These are phyloP conservation scores for Xenops minutus DNA, from an alignment of 2,797 vertebrate species.

Conservation along the genomic window DNA sequence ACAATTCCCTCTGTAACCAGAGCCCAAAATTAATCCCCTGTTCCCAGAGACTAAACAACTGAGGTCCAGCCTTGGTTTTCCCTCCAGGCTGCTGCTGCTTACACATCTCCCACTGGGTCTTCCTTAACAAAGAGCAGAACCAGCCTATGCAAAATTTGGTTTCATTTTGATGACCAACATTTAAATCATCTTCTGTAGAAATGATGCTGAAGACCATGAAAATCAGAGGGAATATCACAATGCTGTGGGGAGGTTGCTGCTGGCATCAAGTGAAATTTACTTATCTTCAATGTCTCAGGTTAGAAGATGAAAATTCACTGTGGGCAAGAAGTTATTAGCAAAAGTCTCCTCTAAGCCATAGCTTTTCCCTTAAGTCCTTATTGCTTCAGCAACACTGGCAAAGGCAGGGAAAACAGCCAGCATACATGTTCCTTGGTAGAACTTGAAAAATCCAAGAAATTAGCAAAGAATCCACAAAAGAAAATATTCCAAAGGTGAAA, in stretches of 20 bases:
- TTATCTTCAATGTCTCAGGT: not conserved
- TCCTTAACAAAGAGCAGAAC: not conserved
- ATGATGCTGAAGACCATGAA: not conserved
- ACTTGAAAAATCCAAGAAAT: not conserved
- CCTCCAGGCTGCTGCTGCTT: not conserved
- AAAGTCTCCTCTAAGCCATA: not conserved
- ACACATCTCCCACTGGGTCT: not conserved
- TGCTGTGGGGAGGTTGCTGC: not conserved
- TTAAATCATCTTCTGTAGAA: not conserved
- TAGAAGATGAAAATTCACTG: not conserved
- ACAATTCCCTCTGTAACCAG: not conserved
- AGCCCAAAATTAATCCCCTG: not conserved
- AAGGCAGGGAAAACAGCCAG: not conserved
- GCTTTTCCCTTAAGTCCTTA: not conserved
- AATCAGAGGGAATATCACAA: not conserved
- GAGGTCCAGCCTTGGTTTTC: not conserved
- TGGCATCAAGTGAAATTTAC: not conserved
- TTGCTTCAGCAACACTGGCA: not conserved
- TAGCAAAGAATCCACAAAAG: not conserved
- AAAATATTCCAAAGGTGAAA: not conserved
- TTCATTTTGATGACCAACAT: not conserved
- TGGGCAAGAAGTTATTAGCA: not conserved
- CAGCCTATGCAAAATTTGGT: not conserved
- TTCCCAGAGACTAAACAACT: not conserved
- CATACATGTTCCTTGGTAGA: not conserved